Conservation (phyloP, 1,140 invertebrate species). For the Calephelis virginiensis region DNA sequence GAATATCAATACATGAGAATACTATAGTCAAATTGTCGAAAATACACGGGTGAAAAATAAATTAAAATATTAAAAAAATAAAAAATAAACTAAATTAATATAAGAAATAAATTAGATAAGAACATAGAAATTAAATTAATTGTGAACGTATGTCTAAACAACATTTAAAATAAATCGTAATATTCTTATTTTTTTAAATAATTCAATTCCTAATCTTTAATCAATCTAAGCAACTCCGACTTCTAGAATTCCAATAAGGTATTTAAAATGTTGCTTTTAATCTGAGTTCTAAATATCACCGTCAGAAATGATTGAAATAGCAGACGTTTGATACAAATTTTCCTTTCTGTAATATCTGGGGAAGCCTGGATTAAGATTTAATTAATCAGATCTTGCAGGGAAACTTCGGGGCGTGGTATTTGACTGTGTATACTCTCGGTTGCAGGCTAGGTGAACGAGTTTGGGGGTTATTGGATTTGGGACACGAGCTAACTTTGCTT, state of each 20-base stretch:
- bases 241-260: background rate
- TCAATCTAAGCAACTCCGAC: background rate
- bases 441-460: background rate
- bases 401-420: slow-evolving; percentile 30
- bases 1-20: too few species aligned
- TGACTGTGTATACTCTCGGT: slow-evolving; percentile 1
- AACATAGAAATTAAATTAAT: too few species aligned
- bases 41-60: too few species aligned
- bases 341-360: slow-evolving; percentile 26
- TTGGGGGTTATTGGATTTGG: slow-evolving; percentile 4
- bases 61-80: too few species aligned
- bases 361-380: slow-evolving; percentile 40
- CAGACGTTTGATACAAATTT: slow-evolving; percentile 30
- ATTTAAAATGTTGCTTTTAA: slow-evolving; percentile 2
- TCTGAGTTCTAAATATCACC: slow-evolving; percentile 7
- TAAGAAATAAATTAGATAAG: too few species aligned
- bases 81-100: too few species aligned
- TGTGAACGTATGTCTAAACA: too few species aligned
- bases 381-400: slow-evolving; percentile 41
- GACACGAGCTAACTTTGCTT: background rate
- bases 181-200: too few species aligned
- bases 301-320: slow-evolving; percentile 25
- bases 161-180: too few species aligned
- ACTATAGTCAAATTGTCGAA: too few species aligned
- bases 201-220: too few species aligned